A percentile compares a stretch with the other conserved stretches of the same genome.
Evolutionary conservation across 1,140 invertebrate species (phyloP).

Genomic region (Panagrolaimus sp.): DNA sequence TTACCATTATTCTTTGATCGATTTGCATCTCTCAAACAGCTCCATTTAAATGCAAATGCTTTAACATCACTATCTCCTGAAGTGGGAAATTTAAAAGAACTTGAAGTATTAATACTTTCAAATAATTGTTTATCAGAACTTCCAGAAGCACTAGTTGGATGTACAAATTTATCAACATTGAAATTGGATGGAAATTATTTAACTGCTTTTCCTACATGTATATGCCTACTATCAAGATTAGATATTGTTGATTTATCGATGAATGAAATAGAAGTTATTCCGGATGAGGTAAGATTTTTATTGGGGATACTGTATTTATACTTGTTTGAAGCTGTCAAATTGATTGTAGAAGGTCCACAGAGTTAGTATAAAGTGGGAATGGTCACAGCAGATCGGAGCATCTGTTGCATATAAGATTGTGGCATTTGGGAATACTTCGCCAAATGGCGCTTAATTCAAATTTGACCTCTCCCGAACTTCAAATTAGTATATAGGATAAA

Average conservation of each 20-base stretch:
- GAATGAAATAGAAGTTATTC: conserved; percentile 77
- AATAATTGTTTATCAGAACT: conserved; percentile 65
- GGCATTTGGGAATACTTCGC: no score
- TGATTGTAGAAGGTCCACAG: no score
- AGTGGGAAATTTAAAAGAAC: conserved; percentile 66
- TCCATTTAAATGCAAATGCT: conserved; percentile 68
- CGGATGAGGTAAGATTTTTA: conserved; percentile 64
- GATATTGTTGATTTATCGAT: conserved; percentile 81
- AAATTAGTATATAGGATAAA: no score
- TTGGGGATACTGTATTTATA: no score
- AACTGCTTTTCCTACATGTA: conserved; percentile 71
- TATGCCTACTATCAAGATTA: conserved; percentile 74
- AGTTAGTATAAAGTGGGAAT: no score
- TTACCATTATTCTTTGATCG: conserved; percentile 72
- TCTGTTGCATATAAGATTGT: no score
- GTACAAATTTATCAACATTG: conserved; percentile 58
- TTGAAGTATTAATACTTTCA: conserved; percentile 73
- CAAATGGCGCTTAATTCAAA: no score
- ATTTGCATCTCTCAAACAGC: conserved; percentile 75
- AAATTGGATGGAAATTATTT: conserved; percentile 68
- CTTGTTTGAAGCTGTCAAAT: no score
- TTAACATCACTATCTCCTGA: conserved; percentile 58
- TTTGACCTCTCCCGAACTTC: no score
- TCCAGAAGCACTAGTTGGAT: conserved; percentile 59
- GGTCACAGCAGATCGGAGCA: no score